Percentiles rank a stretch among this genome's conserved stretches.
These are phyloP conservation scores for Cheilosia grossa DNA, from an alignment of 2,888 invertebrate species.

Conservation along the genomic window DNA sequence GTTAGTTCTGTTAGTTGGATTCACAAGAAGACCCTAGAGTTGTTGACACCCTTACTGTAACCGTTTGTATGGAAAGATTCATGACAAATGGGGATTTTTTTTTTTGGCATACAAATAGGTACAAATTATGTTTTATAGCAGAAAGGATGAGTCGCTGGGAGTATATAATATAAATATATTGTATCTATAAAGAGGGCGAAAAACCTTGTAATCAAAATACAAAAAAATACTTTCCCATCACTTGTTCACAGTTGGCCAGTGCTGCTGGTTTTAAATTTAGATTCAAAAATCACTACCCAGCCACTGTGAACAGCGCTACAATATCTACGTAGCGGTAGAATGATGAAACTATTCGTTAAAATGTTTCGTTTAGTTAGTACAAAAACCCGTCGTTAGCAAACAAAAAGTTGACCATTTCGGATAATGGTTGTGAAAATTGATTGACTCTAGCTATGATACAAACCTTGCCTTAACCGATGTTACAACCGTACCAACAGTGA, in stretches of 20 bases:
- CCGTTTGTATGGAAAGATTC: slow-evolving; percentile 25
- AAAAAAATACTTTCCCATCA: slow-evolving; percentile 71
- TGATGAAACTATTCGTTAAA: slow-evolving; percentile 48
- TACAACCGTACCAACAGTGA: slow-evolving; percentile 99
- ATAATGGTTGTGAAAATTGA: slow-evolving; percentile 72
- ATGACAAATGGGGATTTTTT: slow-evolving; percentile 22
- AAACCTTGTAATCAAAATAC: slow-evolving; percentile 74
- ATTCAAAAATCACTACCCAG: slow-evolving; percentile 66
- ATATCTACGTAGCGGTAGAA: slow-evolving; percentile 39
- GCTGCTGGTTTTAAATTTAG: slow-evolving; percentile 22
- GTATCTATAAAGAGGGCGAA: slow-evolving; percentile 55
- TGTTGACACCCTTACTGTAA: slow-evolving; percentile 76
- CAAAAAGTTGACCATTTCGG: neutral
- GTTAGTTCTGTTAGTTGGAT: slow-evolving; percentile 64
- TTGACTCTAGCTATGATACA: slow-evolving; percentile 85
- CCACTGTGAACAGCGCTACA: slow-evolving; percentile 49
- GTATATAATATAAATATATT: slow-evolving; percentile 18
- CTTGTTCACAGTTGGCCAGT: slow-evolving; percentile 21
- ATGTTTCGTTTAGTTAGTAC: slow-evolving; percentile 68
- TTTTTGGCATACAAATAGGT: slow-evolving; percentile 48
- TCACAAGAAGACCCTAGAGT: slow-evolving; percentile 69
- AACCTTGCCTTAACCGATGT: slow-evolving; percentile 99
- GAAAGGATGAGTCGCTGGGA: slow-evolving; percentile 67
- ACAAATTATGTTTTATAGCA: slow-evolving; percentile 29
- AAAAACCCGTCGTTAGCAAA: slow-evolving; percentile 51